Evolutionary conservation across 2,797 vertebrate species (phyloP), one percentile per base, ranked within the genome.

Genomic region (Myripristis murdjan): DNA sequence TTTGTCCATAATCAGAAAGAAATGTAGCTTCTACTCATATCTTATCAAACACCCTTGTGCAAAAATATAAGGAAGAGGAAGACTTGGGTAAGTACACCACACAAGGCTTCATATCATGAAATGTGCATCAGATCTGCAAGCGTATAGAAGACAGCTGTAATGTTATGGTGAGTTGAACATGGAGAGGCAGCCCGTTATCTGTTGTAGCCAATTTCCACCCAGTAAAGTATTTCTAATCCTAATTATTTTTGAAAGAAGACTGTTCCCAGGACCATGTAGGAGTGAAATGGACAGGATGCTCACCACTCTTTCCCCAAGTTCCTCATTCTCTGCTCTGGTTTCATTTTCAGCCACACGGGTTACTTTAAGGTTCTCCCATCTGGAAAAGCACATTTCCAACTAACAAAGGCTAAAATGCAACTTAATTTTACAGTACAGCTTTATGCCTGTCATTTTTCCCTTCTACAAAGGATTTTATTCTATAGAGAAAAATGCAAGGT

Each of bases 231-330:
- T n/a, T n/a, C n/a, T n/a, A n/a, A n/a, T n/a, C n/a, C n/a, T n/a
- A n/a, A n/a, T n/a, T n/a, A n/a, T n/a, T n/a, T n/a, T n/a, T n/a
- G n/a, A 23, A 18, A 58, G 28, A 54, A 12, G 6, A 43, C 16
- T 9, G 3, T 4, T 26, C 24, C 24, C 4, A 63, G 5, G 28
- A 48, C 20, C 12, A 28, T 35, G 15, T 54, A 20, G 18, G 24
- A 66, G 37, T 41, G 43, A 49, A 59, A 64, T 46, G 20, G 31
- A 65, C 63, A 63, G 71, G 66, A 86, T 82, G 76, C 62, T 83
- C 55, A 51, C 26, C 52, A 59, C 68, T 79, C 56, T 54, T 59
- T 80, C 14, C 54, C 31, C 62, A 16, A 56, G n/a, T 69, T 70
- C 6, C 24, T 70, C 14, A 59, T 75, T 55, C 79, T 57, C 39